Percentiles rank a stretch among this genome's conserved stretches.
Evolutionary conservation across 2,888 invertebrate genomes (phyloP).

Genomic region (Deilephila porcellus): DNA sequence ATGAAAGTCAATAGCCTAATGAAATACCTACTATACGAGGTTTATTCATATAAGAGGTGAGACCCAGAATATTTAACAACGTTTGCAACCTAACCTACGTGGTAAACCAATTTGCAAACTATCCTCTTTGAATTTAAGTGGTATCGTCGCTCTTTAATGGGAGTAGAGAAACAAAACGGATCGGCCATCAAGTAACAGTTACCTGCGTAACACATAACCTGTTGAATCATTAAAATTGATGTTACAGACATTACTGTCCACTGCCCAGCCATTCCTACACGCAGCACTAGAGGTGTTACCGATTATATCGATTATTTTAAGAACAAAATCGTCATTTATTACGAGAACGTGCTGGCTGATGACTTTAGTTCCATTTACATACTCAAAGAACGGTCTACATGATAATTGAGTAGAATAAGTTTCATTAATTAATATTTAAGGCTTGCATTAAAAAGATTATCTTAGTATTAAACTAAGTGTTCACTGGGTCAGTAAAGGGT

Average conservation of each 20-base stretch:
- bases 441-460: neutral
- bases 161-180: neutral
- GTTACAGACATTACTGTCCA: neutral
- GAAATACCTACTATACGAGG: too few species aligned
- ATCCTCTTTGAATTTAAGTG: too few species aligned
- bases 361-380: too few species aligned
- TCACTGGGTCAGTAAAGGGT: neutral
- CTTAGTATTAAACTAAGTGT: neutral
- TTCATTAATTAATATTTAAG: neutral
- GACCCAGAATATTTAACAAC: too few species aligned
- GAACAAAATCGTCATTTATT: neutral
- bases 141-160: neutral
- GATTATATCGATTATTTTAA: neutral
- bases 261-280: neutral
- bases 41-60: too few species aligned
- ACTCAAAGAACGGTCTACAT: too few species aligned
- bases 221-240: conserved; percentile 20
- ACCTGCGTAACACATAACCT: conserved; percentile 19
- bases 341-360: too few species aligned
- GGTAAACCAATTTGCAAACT: too few species aligned
- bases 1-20: too few species aligned
- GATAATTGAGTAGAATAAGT: too few species aligned
- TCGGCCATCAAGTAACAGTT: neutral
- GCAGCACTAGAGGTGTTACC: neutral
- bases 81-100: too few species aligned